Evolutionary conservation across 2,888 invertebrate genomes (phyloP).

Genomic region (Syrista parreyssii): DNA sequence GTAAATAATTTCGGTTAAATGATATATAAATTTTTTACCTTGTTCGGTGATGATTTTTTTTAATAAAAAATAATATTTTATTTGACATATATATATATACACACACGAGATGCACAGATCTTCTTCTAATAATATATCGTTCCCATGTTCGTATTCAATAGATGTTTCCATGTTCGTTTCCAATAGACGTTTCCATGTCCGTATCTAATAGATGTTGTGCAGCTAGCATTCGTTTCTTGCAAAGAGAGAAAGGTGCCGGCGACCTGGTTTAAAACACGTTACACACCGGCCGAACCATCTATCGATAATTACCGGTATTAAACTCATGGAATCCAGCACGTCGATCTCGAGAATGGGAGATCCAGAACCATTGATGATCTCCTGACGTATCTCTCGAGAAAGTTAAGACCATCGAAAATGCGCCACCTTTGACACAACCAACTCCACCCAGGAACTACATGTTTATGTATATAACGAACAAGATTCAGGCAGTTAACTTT

Average conservation of each 20-base stretch:
- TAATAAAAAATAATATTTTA: not conserved
- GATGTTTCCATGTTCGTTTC: not conserved
- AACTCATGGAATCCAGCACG: not conserved
- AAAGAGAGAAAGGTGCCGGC: conserved; percentile 53
- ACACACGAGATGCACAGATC: not conserved
- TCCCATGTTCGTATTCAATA: not conserved
- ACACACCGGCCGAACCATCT: conserved; percentile 15
- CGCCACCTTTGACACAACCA: not conserved
- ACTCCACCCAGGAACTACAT: not conserved
- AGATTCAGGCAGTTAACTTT: not conserved
- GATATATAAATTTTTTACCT: not conserved
- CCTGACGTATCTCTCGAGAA: not conserved
- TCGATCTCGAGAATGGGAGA: not conserved
- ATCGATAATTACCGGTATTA: conserved; percentile 34
- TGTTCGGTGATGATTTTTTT: not conserved
- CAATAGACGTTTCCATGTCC: not conserved
- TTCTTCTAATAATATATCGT: not conserved
- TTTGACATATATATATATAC: not conserved
- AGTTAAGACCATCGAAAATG: not conserved
- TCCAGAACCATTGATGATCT: not conserved
- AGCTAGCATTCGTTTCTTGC: conserved; percentile 27
- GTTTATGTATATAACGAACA: not conserved
- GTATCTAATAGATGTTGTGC: not conserved
- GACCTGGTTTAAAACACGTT: conserved; percentile 55
- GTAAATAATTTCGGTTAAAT: not conserved